These are phyloP conservation scores for Orycteropus afer DNA, from an alignment of 2,113 vertebrate species.

Conservation along the genomic window DNA sequence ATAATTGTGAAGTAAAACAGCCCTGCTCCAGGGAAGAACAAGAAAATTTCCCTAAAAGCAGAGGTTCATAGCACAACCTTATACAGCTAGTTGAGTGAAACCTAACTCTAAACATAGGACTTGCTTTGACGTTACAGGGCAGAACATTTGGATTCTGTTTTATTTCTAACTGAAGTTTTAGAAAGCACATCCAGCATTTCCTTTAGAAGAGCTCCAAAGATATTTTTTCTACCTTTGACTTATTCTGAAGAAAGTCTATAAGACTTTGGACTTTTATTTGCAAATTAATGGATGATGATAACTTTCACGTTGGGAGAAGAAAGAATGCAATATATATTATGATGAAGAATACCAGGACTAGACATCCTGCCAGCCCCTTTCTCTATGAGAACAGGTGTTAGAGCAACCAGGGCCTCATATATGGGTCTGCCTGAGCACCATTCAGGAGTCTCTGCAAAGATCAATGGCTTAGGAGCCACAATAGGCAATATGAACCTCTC, in stretches of 20 bases:
- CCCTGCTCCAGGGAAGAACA: not conserved
- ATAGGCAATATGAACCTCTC: not conserved
- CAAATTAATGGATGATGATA: not conserved
- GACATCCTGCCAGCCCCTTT: not conserved
- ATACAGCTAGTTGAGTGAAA: constrained; percentile 80
- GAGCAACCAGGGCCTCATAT: fast-evolving
- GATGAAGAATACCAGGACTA: not conserved
- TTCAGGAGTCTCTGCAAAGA: not conserved
- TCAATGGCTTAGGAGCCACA: too few species aligned
- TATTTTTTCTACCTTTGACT: not conserved
- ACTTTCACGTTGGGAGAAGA: not conserved
- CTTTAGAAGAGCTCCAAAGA: constrained; percentile 46
- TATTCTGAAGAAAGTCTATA: not conserved
- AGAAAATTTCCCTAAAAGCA: constrained; percentile 47
- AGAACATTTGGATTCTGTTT: constrained; percentile 78
- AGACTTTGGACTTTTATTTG: not conserved
- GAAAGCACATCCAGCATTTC: not conserved
- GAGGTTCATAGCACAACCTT: constrained; percentile 73
- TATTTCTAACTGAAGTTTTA: constrained; percentile 75
- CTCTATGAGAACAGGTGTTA: fast-evolving
- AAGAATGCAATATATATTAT: not conserved
- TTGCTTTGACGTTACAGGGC: constrained; percentile 69
- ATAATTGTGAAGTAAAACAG: not conserved
- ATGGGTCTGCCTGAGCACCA: not conserved
- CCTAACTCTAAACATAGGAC: constrained; percentile 83